Percentiles rank a stretch among this genome's conserved stretches.
Evolutionary conservation across 2,888 invertebrate genomes (phyloP).

Genomic region (Calliopum simillimum): DNA sequence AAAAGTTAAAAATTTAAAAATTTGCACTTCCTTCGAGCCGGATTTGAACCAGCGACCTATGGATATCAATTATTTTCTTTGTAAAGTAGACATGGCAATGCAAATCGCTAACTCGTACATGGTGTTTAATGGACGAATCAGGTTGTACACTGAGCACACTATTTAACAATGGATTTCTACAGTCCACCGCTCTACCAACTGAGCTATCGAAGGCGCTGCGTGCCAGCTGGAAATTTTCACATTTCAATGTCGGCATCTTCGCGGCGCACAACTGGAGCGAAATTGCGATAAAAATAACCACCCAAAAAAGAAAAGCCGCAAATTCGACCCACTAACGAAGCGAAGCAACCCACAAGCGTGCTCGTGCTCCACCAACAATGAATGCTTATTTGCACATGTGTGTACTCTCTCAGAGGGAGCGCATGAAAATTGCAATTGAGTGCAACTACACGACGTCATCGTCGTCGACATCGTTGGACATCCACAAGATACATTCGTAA

Average conservation of each 20-base stretch:
- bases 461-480: no score
- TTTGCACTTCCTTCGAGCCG: conserved; percentile 68
- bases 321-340: no score
- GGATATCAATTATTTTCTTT: conserved; percentile 64
- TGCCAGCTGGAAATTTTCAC: background rate
- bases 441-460: no score
- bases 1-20: conserved; percentile 3
- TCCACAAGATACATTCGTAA: background rate
- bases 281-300: no score
- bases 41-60: conserved; percentile 78
- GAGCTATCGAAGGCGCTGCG: conserved; percentile 50
- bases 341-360: no score
- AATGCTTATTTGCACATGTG: no score
- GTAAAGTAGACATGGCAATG: conserved; percentile 11
- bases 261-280: no score
- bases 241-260: background rate
- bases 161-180: conserved; percentile 39
- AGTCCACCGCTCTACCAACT: conserved; percentile 55
- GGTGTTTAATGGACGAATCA: background rate
- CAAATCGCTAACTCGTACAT: background rate
- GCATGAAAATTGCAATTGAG: no score
- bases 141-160: conserved; percentile 3
- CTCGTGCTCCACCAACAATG: no score
- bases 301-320: no score
- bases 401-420: no score